Evolutionary conservation across 2,113 vertebrate genomes (phyloP), one percentile per base, ranked within the genome.

Genomic region (Aphyosemion australe): DNA sequence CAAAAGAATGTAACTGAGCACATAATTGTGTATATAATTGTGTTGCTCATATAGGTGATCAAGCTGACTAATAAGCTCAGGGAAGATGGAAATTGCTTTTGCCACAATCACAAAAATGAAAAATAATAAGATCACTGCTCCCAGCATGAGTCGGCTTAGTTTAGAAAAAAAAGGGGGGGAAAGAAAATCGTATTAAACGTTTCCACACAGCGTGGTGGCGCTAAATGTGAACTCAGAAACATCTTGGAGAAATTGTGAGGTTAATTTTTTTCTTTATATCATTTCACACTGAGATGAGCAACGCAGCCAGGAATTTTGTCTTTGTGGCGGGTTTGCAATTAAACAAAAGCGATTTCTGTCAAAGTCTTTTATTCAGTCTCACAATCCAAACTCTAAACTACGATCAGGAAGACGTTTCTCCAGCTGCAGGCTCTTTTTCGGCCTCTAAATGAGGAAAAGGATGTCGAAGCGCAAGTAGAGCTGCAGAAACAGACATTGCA

Each of bases 221-320:
- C 45, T n/a, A 52, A 57, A 51, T 66, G 21, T 52, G 34, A 55
- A 19, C 34, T 55, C n/a, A 55, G 34, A 39, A 55, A 19, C 10
- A 18, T 55, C n/a, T n/a, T 55, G 18, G 16, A 12, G 37, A 39
- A 55, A 19, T 55, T 11, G 39, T 55, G 53, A 55, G 53, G 16
- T 55, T 39, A 12, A 19, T 15, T 6, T 55, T 55, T 39, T 52
- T 31, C 21, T 18, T n/a, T 8, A 39, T 16, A 46, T 21, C 18
- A 66, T 66, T 47, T 66, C 52, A 56, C 1, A 48, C 32, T 55
- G 42, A 56, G 52, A 8, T 39, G 14, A 48, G 14, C 52, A 56
- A 18, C 2, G 19, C 45, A 21, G 64, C 1, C 32, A 37, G 31
- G 15, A 11, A 37, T n/a, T 37, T 6, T 6, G 16, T 10, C 1